Conservation (phyloP, 2,888 invertebrate genomes). For the Endomychus coccineus region DNA sequence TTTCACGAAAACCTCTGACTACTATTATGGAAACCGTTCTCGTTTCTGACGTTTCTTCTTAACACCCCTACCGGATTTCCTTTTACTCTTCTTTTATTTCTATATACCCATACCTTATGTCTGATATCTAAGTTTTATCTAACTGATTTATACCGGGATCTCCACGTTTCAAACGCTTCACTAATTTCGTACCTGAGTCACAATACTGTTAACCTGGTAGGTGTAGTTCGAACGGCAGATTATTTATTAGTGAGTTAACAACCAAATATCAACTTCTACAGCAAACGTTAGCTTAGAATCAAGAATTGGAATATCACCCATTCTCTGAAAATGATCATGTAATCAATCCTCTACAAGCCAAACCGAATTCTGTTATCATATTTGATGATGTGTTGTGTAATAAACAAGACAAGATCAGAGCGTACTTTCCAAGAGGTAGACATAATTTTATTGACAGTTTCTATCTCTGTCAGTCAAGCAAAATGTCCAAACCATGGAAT, state of each 20-base stretch:
- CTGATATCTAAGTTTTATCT: conserved; percentile 27
- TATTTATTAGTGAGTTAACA: conserved; percentile 22
- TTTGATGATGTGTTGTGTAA: conserved; percentile 39
- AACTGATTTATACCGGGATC: conserved; percentile 28
- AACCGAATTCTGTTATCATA: conserved; percentile 33
- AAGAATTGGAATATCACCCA: conserved; percentile 25
- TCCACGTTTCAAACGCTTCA: conserved; percentile 26
- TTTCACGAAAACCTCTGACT: too few species aligned
- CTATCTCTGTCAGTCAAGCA: conserved; percentile 3
- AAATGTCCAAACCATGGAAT: conserved; percentile 1
- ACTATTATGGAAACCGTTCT: too few species aligned
- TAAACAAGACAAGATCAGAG: conserved; percentile 25
- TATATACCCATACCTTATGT: too few species aligned
- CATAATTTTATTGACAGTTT: conserved; percentile 30
- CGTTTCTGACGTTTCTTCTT: too few species aligned
- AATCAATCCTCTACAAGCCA: conserved; percentile 22
- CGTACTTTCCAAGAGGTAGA: conserved; percentile 23
- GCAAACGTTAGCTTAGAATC: conserved; percentile 16
- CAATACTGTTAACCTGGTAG: conserved; percentile 22
- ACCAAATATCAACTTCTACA: conserved; percentile 29
- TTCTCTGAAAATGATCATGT: conserved; percentile 21
- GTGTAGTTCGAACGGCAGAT: conserved; percentile 25
- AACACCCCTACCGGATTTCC: too few species aligned
- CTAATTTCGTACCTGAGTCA: conserved; percentile 21
- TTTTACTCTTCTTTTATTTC: too few species aligned